Base-by-base conservation (phyloP, 2,888 invertebrate genomes). In the Labia minor region DNA sequence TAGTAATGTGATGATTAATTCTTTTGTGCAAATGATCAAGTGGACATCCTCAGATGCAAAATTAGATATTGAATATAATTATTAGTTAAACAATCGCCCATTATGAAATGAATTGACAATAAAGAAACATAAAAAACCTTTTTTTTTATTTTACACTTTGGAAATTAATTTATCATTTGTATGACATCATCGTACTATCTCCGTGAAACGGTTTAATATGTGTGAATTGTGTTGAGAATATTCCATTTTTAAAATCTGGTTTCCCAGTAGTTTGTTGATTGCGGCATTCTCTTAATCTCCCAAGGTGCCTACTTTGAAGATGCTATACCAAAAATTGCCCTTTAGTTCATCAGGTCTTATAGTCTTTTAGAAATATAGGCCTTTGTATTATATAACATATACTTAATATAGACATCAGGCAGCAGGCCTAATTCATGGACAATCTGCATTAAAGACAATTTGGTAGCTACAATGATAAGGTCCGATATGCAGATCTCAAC, bases 231-330 rank as follows among this genome's bases (percentile, higher is more conserved):
- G 49, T 49, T 49, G 14, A 49, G 16, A 49, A 49, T n/a, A 10
- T 49, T 14, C n/a, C n/a, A 49, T 49, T 49, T 49, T 14, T 49
- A 26, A 26, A 26, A n/a, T 16, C 49, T 49, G n/a, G 49, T 49
- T 49, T 49, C 49, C 49, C 49, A 49, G 49, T 49, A 49, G 49
- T 49, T 49, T 49, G 49, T 16, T 49, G 49, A 49, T 49, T 49
- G 49, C 49, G 49, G 49, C 49, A 49, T 49, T 49, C 49, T 49
- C 49, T 49, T 10, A 49, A 49, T 49, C 49, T 49, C 49, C 49
- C 49, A 49, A 49, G 49, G 49, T 49, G 49, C 49, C 49, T 49
- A 49, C 49, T 49, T 49, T 49, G 49, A 49, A 49, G 49, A 49
- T 49, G 49, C 49, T 49, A 49, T 49, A 49, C 49, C 49, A 49